Evolutionary conservation across 1,140 invertebrate genomes (phyloP).

Genomic region (Aphelinus certus): DNA sequence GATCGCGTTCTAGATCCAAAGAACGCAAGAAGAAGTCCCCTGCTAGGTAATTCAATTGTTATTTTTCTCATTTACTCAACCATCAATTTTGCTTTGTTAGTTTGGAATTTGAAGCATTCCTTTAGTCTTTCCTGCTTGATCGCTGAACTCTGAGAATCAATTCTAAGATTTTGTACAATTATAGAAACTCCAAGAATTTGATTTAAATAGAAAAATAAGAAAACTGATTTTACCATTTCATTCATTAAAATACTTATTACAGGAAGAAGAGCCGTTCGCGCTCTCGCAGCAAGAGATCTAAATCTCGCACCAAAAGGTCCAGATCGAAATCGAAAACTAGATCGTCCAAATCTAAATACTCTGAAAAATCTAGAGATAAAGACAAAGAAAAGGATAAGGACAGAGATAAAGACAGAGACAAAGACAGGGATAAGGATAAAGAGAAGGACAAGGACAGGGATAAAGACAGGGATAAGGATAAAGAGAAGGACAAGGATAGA

Average conservation of each 20-base stretch:
- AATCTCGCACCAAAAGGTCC: conserved; percentile 57
- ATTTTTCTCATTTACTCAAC: too few relatives aligned
- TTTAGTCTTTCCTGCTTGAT: too few relatives aligned
- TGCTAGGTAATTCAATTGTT: conserved; percentile 23
- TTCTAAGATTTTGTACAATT: too few relatives aligned
- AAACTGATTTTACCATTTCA: conserved; percentile 31
- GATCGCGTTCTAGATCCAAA: conserved; percentile 68
- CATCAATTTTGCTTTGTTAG: too few relatives aligned
- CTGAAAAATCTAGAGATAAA: conserved; percentile 62
- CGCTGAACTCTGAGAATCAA: too few relatives aligned
- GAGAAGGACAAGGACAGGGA: too few relatives aligned
- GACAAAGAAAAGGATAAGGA: conserved; percentile 45
- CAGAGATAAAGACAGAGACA: too few relatives aligned
- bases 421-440: too few relatives aligned
- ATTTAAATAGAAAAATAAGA: conserved; percentile 42
- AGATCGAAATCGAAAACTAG: conserved; percentile 62
- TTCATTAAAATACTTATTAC: conserved; percentile 2
- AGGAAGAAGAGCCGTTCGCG: conserved; percentile 61
- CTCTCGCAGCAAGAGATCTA: conserved; percentile 67
- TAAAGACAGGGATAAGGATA: too few relatives aligned
- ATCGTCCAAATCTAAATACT: conserved; percentile 62
- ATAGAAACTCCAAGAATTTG: background rate
- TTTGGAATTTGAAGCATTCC: too few relatives aligned
- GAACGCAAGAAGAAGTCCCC: conserved; percentile 59
- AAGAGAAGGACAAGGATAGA: conserved; percentile 18